phyloP scores from a whole-genome alignment of 2,113 vertebrate genomes.

The Tylochromis polylepis region DNA sequence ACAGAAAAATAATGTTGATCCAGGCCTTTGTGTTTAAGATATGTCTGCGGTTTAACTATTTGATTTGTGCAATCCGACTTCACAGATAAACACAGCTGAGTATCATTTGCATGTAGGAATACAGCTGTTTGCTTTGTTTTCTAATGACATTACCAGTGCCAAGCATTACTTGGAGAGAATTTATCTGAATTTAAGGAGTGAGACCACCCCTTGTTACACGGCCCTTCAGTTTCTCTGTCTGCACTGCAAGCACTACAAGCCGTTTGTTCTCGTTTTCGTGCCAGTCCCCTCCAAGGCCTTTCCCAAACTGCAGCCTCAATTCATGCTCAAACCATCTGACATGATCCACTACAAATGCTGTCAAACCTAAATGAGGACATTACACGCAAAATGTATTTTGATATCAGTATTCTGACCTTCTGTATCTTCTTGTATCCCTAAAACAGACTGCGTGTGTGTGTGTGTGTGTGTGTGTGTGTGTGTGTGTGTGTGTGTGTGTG shows the following conservation, averaged over 20 bases:
- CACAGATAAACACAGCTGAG: neutral
- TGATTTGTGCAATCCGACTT: neutral
- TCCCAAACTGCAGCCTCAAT: neutral
- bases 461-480: neutral
- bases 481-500: neutral
- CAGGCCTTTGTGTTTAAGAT: neutral
- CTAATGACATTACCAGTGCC: neutral
- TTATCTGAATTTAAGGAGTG: neutral
- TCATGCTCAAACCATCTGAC: neutral
- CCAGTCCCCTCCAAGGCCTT: neutral
- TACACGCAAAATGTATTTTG: too few relatives aligned
- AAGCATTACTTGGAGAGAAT: neutral
- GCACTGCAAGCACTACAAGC: neutral
- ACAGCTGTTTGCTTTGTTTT: neutral
- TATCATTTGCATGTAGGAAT: neutral
- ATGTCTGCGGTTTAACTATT: neutral
- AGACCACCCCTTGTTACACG: neutral
- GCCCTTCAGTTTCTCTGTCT: neutral
- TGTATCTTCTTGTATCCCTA: too few relatives aligned
- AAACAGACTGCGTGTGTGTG: too few relatives aligned
- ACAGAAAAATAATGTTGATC: neutral
- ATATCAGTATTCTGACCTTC: too few relatives aligned
- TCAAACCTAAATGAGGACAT: too few relatives aligned
- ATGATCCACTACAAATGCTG: neutral
- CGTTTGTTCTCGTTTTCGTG: neutral